phyloP scores from a whole-genome alignment of 2,888 invertebrate species.

The Ceraclea dissimilis region DNA sequence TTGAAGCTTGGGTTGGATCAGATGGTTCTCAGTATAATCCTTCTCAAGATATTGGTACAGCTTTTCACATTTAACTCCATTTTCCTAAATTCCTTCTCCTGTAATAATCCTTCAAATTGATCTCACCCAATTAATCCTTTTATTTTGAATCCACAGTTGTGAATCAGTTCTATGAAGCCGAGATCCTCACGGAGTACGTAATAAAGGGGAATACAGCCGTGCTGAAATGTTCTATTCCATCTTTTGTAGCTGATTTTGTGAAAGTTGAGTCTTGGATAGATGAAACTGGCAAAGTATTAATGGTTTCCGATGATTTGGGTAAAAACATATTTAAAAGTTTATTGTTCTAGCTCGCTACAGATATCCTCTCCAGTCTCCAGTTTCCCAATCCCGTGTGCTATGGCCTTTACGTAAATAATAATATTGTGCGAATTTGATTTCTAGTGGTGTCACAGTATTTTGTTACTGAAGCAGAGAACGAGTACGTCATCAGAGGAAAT shows the following conservation, averaged over 20 bases:
- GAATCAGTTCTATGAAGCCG: conserved; percentile 84
- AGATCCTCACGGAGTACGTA: conserved; percentile 83
- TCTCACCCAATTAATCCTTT: conserved; percentile 7
- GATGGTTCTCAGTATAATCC: conserved; percentile 63
- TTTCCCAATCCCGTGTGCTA: not conserved
- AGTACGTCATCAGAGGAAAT: conserved; percentile 88
- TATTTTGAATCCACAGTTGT: conserved; percentile 54
- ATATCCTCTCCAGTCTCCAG: conserved; percentile 4
- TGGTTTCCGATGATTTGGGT: conserved; percentile 24
- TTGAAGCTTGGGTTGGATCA: conserved; percentile 71
- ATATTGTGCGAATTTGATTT: conserved; percentile 27
- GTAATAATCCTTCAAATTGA: conserved; percentile 4
- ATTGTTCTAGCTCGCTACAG: not conserved
- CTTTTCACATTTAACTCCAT: conserved; percentile 1
- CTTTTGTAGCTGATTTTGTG: conserved; percentile 87
- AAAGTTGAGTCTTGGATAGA: conserved; percentile 77
- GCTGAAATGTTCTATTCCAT: conserved; percentile 83
- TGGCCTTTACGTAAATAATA: not conserved
- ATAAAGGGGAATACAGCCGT: conserved; percentile 84
- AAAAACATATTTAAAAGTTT: conserved; percentile 9
- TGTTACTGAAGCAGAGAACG: conserved; percentile 87
- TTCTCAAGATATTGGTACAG: conserved; percentile 61
- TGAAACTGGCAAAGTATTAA: conserved; percentile 32
- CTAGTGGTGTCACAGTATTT: conserved; percentile 84
- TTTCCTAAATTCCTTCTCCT: not conserved